Base-by-base conservation (phyloP, 1,140 invertebrate genomes). In the Drosophila miranda region DNA sequence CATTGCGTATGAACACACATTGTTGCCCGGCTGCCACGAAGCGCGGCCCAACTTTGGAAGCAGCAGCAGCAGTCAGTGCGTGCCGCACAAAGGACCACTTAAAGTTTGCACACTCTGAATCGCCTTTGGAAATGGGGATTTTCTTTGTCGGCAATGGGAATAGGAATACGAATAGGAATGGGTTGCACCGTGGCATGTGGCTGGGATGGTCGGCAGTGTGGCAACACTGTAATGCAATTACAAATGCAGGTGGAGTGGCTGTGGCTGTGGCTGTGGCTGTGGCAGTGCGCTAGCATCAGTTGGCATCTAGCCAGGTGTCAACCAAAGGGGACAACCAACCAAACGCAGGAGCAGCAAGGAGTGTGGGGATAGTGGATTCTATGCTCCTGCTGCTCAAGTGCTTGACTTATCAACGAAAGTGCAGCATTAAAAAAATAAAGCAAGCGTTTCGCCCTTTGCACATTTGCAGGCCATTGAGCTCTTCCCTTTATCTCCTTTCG, bases 341-440 rank as follows among this genome's bases (percentile, higher is more conserved):
- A 45, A 13, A 42, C 14, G 8, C 2, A 49, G 26, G 8, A 49
- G 34, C 41, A 26, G 23, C 23, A 0, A 5, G 34, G 23, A 28
- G 44, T 49, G 45, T 60, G 23, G 51, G 63, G 70, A 46, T 66
- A 19, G 19, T 19, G 19, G 34, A 56, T 52, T 21, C 45, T 34
- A 9, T 28, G 58, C 61, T 59, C 58, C 48, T n/a, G 6, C 48
- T 28, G 62, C 55, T 54, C 63, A 67, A 81, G 75, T 71, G 64
- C 69, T 81, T 81, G 81, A 86, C 81, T 86, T 86, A 87, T 87
- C 74, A 87, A 86, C 78, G 81, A 86, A 86, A 87, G 81, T 87
- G 78, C 77, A 86, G 81, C 74, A 81, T 86, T 78, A 86, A 75
- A 76, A 77, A 66, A 69, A 56, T 52, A 48, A 57, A 57, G 30